phyloP scores from a whole-genome alignment of 2,888 invertebrate species.

The Eretmocerus hayati region DNA sequence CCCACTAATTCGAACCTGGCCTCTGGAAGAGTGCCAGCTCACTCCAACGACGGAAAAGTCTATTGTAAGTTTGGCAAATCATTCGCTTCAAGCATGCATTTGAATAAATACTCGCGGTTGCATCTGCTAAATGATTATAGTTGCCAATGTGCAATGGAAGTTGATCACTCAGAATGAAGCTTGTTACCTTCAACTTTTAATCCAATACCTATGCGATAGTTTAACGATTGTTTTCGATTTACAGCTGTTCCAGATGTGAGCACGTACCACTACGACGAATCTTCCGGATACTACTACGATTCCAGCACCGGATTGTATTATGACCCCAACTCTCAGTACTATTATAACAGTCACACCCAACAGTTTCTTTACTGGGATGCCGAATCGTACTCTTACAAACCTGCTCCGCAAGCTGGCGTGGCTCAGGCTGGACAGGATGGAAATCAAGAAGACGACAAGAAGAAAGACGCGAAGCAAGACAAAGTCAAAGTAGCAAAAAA shows the following conservation, averaged over 20 bases:
- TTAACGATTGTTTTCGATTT: constrained; percentile 27
- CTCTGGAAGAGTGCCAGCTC: constrained; percentile 40
- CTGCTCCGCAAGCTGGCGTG: constrained; percentile 27
- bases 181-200: no score
- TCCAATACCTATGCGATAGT: no score
- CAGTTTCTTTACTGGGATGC: constrained; percentile 96
- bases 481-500: constrained; percentile 97
- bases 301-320: constrained; percentile 89
- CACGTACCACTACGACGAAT: constrained; percentile 88
- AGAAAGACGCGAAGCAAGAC: constrained; percentile 72
- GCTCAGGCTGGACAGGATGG: constrained; percentile 43
- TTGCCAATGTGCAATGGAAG: no score
- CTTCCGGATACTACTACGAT: constrained; percentile 95
- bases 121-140: no score
- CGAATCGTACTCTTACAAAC: constrained; percentile 46
- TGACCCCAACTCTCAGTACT: constrained; percentile 92
- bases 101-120: no score
- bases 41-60: constrained; percentile 57
- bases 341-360: constrained; percentile 84
- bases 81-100: no score
- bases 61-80: constrained; percentile 58
- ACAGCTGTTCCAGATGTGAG: constrained; percentile 76
- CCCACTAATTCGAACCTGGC: constrained; percentile 45
- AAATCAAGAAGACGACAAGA: constrained; percentile 56
- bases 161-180: no score